A percentile compares a stretch with the other conserved stretches of the same genome.
phyloP scores from a whole-genome alignment of 2,888 invertebrate genomes.

The Incurvaria masculella region DNA sequence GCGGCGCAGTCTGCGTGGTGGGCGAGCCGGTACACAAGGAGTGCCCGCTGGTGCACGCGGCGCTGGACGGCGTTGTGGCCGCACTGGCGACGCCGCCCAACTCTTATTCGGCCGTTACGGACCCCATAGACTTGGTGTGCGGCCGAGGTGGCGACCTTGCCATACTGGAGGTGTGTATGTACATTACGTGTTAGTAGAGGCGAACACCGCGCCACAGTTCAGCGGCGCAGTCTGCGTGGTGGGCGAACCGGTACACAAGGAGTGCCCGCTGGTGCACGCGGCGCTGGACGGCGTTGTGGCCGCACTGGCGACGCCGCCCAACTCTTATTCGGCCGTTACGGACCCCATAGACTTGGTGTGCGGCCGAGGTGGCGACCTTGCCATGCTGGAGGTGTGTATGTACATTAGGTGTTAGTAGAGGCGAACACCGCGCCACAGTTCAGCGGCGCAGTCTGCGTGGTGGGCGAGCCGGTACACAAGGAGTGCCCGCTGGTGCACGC shows the following conservation, averaged over 20 bases:
- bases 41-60: constrained; percentile 36
- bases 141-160: constrained; percentile 74
- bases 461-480: constrained; percentile 55
- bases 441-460: constrained; percentile 38
- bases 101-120: constrained; percentile 74
- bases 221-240: constrained; percentile 40
- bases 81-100: constrained; percentile 72
- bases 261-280: constrained; percentile 39
- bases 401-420: too few species aligned
- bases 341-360: constrained; percentile 82
- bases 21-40: constrained; percentile 57
- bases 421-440: constrained; percentile 33
- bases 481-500: constrained; percentile 40
- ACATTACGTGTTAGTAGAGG: too few species aligned
- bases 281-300: constrained; percentile 49
- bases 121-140: constrained; percentile 79
- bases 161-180: constrained; percentile 61
- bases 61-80: constrained; percentile 47
- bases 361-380: constrained; percentile 72
- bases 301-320: constrained; percentile 69
- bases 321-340: constrained; percentile 74
- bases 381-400: constrained; percentile 74
- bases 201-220: constrained; percentile 30
- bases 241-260: constrained; percentile 54
- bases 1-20: constrained; percentile 39